phyloP scores from a whole-genome alignment of 2,113 vertebrate genomes.

The Aspidoscelis tigris region DNA sequence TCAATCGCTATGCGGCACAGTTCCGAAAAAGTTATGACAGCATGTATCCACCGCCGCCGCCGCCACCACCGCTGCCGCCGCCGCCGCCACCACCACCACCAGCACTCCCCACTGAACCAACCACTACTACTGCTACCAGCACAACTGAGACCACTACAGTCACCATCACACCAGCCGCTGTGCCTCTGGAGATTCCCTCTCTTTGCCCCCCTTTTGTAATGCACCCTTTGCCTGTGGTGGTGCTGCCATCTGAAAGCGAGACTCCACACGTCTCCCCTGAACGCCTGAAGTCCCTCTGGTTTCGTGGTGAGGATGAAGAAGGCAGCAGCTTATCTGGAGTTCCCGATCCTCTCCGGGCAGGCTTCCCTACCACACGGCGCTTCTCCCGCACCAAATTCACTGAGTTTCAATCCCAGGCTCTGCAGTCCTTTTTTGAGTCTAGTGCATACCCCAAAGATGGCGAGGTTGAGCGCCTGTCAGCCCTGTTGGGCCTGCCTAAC shows the following conservation, averaged over 20 bases:
- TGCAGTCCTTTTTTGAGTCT: slow-evolving; percentile 75
- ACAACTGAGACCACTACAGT: slow-evolving; percentile 28
- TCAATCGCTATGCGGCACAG: slow-evolving; percentile 70
- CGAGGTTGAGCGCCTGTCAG: slow-evolving; percentile 69
- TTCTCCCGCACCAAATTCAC: slow-evolving; percentile 78
- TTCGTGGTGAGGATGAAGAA: slow-evolving; percentile 64
- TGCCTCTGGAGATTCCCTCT: slow-evolving; percentile 46
- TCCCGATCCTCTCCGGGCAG: slow-evolving; percentile 3
- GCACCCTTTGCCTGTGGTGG: slow-evolving; percentile 39
- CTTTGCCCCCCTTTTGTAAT: slow-evolving; percentile 62
- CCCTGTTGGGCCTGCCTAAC: slow-evolving; percentile 69
- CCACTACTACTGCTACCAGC: neutral
- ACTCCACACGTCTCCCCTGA: slow-evolving; percentile 37
- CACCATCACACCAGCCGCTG: slow-evolving; percentile 1
- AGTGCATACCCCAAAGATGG: slow-evolving; percentile 75
- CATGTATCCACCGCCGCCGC: slow-evolving; percentile 55
- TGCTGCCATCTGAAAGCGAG: slow-evolving; percentile 26
- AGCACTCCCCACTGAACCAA: neutral
- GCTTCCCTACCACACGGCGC: slow-evolving; percentile 54
- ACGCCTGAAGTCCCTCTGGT: slow-evolving; percentile 51
- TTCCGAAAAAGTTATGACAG: slow-evolving; percentile 76
- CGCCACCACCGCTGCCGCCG: neutral
- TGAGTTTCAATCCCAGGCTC: slow-evolving; percentile 73
- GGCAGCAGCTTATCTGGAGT: slow-evolving; percentile 16
- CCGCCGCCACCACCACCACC: neutral